Evolutionary conservation across 2,888 invertebrate genomes (phyloP).

Genomic region (Callimorpha dominula): DNA sequence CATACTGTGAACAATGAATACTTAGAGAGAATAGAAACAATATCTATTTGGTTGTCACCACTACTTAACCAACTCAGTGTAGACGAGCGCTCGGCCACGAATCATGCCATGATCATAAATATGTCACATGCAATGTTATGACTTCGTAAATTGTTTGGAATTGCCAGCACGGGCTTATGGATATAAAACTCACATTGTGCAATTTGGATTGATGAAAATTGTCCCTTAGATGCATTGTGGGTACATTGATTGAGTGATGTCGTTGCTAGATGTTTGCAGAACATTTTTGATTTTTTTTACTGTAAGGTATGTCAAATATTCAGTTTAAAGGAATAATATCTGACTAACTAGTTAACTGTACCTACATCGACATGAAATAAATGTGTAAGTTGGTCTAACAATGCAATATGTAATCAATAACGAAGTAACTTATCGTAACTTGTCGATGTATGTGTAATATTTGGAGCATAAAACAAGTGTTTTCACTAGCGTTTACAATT

Average conservation of each 20-base stretch:
- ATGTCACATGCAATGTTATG: conserved; percentile 61
- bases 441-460: no score
- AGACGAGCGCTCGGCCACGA: conserved; percentile 45
- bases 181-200: conserved; percentile 54
- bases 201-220: conserved; percentile 50
- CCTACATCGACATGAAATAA: no score
- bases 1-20: neutral
- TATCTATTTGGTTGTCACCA: conserved; percentile 36
- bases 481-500: no score
- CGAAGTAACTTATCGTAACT: no score
- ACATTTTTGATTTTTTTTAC: neutral
- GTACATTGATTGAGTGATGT: neutral
- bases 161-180: conserved; percentile 55
- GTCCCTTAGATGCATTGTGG: conserved; percentile 7
- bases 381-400: no score
- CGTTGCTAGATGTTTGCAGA: neutral
- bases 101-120: conserved; percentile 56
- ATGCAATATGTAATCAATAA: no score
- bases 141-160: conserved; percentile 61
- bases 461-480: no score
- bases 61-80: conserved; percentile 49
- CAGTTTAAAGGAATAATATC: neutral
- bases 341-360: no score
- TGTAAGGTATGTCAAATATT: neutral
- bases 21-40: conserved; percentile 9